These are phyloP conservation scores for Heliconius sara DNA, from an alignment of 2,888 invertebrate genomes.

Conservation along the genomic window DNA sequence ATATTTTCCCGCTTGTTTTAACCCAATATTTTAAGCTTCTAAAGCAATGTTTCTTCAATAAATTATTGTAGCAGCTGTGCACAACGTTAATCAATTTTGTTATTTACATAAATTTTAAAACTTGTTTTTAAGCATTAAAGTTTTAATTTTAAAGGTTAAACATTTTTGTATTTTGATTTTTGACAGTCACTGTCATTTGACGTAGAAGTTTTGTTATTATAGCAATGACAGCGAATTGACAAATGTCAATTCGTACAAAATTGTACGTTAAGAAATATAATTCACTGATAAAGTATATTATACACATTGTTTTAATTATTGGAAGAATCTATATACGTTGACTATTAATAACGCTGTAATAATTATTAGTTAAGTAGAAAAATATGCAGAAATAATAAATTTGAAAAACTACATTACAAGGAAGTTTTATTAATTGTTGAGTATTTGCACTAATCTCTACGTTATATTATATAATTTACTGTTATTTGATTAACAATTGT, in stretches of 20 bases:
- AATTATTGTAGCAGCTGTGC: not conserved
- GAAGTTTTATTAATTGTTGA: too few relatives aligned
- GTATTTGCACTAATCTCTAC: too few relatives aligned
- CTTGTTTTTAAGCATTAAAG: not conserved
- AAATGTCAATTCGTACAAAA: too few relatives aligned
- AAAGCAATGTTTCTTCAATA: not conserved
- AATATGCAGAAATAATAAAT: too few relatives aligned
- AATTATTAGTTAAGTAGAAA: too few relatives aligned
- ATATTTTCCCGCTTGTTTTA: conserved; percentile 8
- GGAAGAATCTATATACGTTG: too few relatives aligned
- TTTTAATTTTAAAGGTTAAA: not conserved
- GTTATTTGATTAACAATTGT: too few relatives aligned
- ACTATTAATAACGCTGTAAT: too few relatives aligned
- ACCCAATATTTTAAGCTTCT: not conserved
- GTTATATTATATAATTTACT: too few relatives aligned
- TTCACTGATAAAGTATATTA: too few relatives aligned
- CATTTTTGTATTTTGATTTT: conserved; percentile 1
- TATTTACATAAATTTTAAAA: not conserved
- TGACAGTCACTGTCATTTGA: conserved; percentile 11
- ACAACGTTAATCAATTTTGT: not conserved
- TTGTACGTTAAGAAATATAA: conserved; percentile 1
- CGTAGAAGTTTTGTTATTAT: not conserved
- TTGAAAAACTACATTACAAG: too few relatives aligned
- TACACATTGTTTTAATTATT: too few relatives aligned
- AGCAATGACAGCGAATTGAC: conserved; percentile 8